Evolutionary conservation across 2,888 invertebrate species (phyloP), one percentile per base, ranked within the genome.

Genomic region (Spialia ferax): DNA sequence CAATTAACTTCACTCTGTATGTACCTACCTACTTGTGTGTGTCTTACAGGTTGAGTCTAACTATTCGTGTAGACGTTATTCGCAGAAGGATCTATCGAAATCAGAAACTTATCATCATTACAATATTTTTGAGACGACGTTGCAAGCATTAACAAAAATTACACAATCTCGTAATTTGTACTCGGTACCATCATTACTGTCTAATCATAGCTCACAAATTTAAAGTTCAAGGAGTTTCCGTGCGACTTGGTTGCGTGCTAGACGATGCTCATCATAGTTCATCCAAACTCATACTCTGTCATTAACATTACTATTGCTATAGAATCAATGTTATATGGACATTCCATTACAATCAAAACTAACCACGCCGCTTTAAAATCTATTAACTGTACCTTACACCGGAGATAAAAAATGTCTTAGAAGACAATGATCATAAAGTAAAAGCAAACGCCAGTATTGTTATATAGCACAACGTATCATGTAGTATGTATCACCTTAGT

Each of bases 171-270:
- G 38, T n/a, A 38, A 38, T 38, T 38, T n/a, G n/a, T 5, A 5
- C n/a, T 3, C n/a, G 38, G 38, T 52, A 23, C 5, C 23, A 23
- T 48, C 18, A 48, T 48, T 48, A 48, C 20, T 15, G 15, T 20
- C 8, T 20, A 48, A 48, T 22, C 11, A 20, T 22, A 50, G 20
- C 48, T 20, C 11, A 50, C 18, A 13, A 35, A 35, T 50, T 18
- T 50, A 50, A 50, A 50, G 48, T 50, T 50, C 48, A 50, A 50
- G 48, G 48, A 50, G 18, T 50, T 22, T 10, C 22, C 20, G 35
- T 50, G 48, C 48, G 48, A 50, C 4, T 22, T 50, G 15, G 5
- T 50, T 50, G 22, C 48, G 48, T 50, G 48, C 22, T 18, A 11
- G 48, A 20, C 11, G 48, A 50, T 50, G 11, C 48, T 50, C 48